These are phyloP conservation scores for Gasteruption jaculator DNA, from an alignment of 2,888 invertebrate genomes.

Conservation along the genomic window DNA sequence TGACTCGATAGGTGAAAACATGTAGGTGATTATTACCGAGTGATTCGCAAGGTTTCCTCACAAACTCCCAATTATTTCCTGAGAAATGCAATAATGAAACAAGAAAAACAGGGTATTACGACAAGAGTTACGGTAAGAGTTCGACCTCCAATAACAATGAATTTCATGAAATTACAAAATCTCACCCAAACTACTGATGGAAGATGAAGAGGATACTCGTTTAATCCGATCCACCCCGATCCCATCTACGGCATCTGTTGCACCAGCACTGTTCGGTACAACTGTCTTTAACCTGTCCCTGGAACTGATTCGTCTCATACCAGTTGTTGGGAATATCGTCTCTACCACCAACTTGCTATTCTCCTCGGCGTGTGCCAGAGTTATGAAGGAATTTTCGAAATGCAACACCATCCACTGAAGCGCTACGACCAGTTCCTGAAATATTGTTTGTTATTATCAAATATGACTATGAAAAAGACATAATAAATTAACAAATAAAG, in stretches of 20 bases:
- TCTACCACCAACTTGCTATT: constrained; percentile 49
- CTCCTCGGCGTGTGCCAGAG: constrained; percentile 63
- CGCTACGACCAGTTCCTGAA: constrained; percentile 78
- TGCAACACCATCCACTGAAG: constrained; percentile 80
- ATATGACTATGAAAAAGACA: too few species aligned
- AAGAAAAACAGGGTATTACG: constrained; percentile 13
- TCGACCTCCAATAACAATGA: constrained; percentile 1
- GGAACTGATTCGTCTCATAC: constrained; percentile 50
- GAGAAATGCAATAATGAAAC: constrained; percentile 35
- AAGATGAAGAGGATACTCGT: constrained; percentile 67
- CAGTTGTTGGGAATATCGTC: constrained; percentile 45
- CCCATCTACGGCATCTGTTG: constrained; percentile 44
- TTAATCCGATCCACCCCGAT: constrained; percentile 55
- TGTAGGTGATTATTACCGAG: constrained; percentile 44
- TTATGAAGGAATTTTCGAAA: constrained; percentile 84
- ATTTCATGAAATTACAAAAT: constrained; percentile 1
- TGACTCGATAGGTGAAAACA: constrained; percentile 26
- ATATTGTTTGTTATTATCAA: too few species aligned
- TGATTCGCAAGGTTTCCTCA: constrained; percentile 51
- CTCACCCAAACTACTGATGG: constrained; percentile 61
- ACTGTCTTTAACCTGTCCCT: constrained; percentile 51
- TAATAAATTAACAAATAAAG: too few species aligned
- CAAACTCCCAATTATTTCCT: constrained; percentile 53
- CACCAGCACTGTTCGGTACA: constrained; percentile 41
- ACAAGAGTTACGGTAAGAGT: not conserved